Conservation (phyloP, 2,888 invertebrate genomes). For the Dasypogon diadema region DNA sequence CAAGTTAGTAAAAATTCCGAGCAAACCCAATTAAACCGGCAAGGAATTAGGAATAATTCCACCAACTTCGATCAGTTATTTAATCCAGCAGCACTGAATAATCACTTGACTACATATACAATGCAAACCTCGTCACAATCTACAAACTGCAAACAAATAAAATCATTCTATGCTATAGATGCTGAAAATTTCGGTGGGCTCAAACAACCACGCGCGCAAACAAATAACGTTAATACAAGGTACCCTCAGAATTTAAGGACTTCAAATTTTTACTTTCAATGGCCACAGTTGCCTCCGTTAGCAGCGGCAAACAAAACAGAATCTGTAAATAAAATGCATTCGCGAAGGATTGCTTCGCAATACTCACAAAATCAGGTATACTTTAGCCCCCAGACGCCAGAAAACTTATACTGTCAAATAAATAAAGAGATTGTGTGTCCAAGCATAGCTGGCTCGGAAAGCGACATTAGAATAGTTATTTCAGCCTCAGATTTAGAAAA, state of each 20-base stretch:
- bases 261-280: not conserved
- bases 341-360: not conserved
- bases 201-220: not conserved
- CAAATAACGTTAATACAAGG: not conserved
- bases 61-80: not conserved
- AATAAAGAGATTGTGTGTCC: too few relatives aligned
- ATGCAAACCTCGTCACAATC: not conserved
- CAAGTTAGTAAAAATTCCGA: not conserved
- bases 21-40: not conserved
- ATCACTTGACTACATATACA: not conserved
- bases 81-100: not conserved
- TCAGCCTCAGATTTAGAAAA: conserved; percentile 54
- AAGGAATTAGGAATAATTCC: not conserved
- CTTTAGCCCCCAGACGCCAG: not conserved
- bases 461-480: conserved; percentile 43
- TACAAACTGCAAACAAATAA: not conserved
- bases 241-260: not conserved
- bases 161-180: not conserved
- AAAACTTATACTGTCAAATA: too few relatives aligned
- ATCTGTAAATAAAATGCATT: not conserved
- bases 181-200: not conserved
- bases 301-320: not conserved
- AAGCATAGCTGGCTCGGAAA: too few relatives aligned
- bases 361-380: not conserved
- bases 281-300: not conserved